Conservation (phyloP, 2,113 vertebrate genomes). For the Pavo muticus region DNA sequence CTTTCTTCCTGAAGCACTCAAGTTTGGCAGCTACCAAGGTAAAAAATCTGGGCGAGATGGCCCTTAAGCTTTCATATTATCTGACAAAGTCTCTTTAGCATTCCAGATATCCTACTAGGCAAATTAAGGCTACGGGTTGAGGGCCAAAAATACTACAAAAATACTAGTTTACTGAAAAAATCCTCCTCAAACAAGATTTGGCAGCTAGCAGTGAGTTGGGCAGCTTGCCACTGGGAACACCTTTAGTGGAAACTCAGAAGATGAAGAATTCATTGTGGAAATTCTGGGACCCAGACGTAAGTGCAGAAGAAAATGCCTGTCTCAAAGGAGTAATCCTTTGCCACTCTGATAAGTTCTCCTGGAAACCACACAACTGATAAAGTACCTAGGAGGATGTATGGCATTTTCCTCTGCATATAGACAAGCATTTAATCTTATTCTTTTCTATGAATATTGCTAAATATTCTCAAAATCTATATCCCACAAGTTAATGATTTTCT, state of each 20-base stretch:
- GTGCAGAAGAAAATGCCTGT: conserved; percentile 65
- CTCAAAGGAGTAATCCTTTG: conserved; percentile 72
- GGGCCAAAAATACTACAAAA: background rate
- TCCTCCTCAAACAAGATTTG: conserved; percentile 56
- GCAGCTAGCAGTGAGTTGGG: background rate
- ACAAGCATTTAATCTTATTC: background rate
- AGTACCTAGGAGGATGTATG: background rate
- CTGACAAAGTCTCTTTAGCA: background rate
- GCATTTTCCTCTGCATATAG: background rate
- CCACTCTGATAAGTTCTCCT: conserved; percentile 52
- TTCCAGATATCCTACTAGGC: background rate
- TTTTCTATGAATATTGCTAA: background rate
- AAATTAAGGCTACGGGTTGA: background rate
- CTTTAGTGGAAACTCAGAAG: conserved; percentile 45
- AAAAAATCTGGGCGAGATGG: background rate
- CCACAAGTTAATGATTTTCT: background rate
- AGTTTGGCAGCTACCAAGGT: background rate
- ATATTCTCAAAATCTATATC: background rate
- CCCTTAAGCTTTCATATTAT: background rate
- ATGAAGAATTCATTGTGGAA: conserved; percentile 57
- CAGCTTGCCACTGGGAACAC: background rate
- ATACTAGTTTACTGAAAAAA: conserved; percentile 58
- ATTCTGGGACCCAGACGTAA: conserved; percentile 55
- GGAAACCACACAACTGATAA: background rate
- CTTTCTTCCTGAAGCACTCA: background rate